Base-by-base conservation (phyloP, 2,113 vertebrate genomes). In the Plotosus lineatus region DNA sequence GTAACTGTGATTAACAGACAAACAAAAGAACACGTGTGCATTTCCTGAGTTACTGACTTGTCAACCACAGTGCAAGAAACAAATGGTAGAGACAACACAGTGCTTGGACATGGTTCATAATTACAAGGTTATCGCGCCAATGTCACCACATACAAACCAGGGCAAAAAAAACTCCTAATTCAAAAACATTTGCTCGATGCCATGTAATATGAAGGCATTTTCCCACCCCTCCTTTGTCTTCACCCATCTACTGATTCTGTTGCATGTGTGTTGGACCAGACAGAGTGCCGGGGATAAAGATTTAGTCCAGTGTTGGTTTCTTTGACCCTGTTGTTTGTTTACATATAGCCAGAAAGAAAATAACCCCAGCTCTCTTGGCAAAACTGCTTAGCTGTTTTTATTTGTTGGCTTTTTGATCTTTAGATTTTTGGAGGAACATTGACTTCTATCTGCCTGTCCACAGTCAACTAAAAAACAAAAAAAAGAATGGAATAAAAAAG, bases 331-430 rank as follows among this genome's bases (percentile, higher is more conserved):
- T 77, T 63, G 42, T 77, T 42, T n/a, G 2, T 65, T 68, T 75
- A 80, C 69, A 63, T 61, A 28, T 28, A 48, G 10, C 65, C 61
- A 65, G 33, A 66, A 72, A 61, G 82, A 55, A 83, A 79, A 83
- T 71, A 73, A 77, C 53, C 14, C 55, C 42, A 31, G 53, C 63
- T 73, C 79, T 84, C 74, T 65, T 46, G 50, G 56, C 56, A 55
- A 86, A 82, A 84, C 73, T 82, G 63, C 17, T 38, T 44, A 65
- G 74, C 72, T 75, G 42, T 58, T 42, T 26, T 23, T n/a, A 0
- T 42, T 8, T 50, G n/a, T 28, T 46, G 15, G 15, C 1, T 48
- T 48, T 26, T 71, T 66, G 38, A 6, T n/a, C 3, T 33, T 23
- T 8, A 11, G 31, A 6, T 21, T 80, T 71, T 76, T 48, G 50